phyloP scores from a whole-genome alignment of 1,140 invertebrate genomes.

The Himalopsyche phryganea region DNA sequence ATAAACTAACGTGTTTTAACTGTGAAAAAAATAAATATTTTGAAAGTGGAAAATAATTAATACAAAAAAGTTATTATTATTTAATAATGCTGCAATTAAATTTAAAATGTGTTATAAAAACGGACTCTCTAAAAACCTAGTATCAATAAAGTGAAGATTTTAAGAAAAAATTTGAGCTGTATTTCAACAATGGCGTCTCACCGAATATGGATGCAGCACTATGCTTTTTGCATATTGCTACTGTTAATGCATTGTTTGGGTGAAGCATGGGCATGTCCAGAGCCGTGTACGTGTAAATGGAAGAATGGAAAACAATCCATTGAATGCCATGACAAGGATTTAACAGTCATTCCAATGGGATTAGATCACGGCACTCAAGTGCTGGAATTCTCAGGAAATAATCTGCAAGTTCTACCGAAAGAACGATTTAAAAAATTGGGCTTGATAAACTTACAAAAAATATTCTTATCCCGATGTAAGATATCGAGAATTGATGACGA shows the following conservation, averaged over 20 bases:
- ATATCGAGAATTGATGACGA: slow-evolving; percentile 72
- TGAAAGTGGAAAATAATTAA: too few relatives aligned
- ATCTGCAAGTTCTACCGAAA: slow-evolving; percentile 68
- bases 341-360: slow-evolving; percentile 73
- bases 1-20: too few relatives aligned
- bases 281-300: slow-evolving; percentile 82
- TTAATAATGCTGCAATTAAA: too few relatives aligned
- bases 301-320: slow-evolving; percentile 87
- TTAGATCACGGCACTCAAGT: slow-evolving; percentile 88
- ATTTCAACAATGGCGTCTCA: too few relatives aligned
- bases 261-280: slow-evolving; percentile 62
- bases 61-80: too few relatives aligned
- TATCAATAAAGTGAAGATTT: too few relatives aligned
- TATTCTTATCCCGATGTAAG: slow-evolving; percentile 74
- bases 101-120: too few relatives aligned
- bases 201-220: too few relatives aligned
- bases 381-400: slow-evolving; percentile 79
- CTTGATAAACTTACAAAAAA: slow-evolving; percentile 81
- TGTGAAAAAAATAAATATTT: too few relatives aligned
- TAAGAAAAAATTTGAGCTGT: too few relatives aligned
- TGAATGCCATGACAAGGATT: slow-evolving; percentile 73
- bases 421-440: slow-evolving; percentile 75
- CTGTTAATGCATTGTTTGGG: slow-evolving; percentile 32
- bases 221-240: slow-evolving; percentile 2
- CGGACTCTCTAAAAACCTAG: too few relatives aligned